Evolutionary conservation across 2,797 vertebrate species (phyloP).

Genomic region (Melanotaenia parkinsoni): DNA sequence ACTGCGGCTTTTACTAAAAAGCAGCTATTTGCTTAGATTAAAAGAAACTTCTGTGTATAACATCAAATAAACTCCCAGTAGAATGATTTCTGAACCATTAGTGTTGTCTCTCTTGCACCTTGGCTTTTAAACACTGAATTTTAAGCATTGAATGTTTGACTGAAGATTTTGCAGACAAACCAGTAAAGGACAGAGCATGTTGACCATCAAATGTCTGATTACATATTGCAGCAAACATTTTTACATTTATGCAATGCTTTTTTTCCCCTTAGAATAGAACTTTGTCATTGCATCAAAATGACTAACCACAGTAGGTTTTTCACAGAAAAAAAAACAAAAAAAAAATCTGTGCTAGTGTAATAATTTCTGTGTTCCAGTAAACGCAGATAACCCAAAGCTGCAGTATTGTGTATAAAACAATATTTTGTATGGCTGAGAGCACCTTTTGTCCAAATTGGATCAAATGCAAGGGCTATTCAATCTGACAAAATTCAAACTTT

Average conservation of each 20-base stretch:
- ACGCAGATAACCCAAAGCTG: background rate
- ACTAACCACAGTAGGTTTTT: background rate
- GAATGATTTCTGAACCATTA: slow-evolving; percentile 8
- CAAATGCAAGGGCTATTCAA: background rate
- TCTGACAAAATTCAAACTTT: background rate
- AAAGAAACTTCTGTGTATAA: slow-evolving; percentile 16
- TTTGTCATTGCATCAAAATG: no score
- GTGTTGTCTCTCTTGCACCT: slow-evolving; percentile 5
- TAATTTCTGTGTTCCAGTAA: background rate
- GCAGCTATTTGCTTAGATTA: slow-evolving; percentile 16
- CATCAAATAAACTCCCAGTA: slow-evolving; percentile 18
- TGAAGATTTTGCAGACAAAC: background rate
- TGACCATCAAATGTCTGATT: slow-evolving; percentile 9
- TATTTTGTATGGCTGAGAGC: background rate
- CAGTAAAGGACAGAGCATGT: slow-evolving; percentile 10
- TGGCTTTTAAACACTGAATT: slow-evolving; percentile 15
- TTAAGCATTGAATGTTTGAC: slow-evolving; percentile 9
- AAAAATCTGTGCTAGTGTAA: no score
- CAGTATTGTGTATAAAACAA: background rate
- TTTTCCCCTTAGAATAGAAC: no score
- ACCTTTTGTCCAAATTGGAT: background rate
- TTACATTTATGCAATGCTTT: background rate
- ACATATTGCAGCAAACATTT: background rate
- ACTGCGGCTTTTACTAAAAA: slow-evolving; percentile 67
- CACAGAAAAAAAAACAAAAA: no score